Evolutionary conservation across 2,888 invertebrate species (phyloP), one percentile per base, ranked within the genome.

Genomic region (Peribatodes rhomboidaria): DNA sequence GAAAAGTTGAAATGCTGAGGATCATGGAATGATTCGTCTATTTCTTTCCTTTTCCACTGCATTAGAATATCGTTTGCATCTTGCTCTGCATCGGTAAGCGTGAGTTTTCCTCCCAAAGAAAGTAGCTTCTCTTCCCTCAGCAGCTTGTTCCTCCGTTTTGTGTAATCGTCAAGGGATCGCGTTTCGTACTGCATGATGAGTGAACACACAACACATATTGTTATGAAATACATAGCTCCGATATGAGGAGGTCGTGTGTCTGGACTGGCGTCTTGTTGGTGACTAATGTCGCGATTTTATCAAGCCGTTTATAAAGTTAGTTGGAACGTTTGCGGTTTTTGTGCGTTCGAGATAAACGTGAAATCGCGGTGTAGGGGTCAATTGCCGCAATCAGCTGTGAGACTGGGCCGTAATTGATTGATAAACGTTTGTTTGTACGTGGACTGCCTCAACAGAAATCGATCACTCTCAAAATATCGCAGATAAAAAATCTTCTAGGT

Each of bases 1-100:
- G 96, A 94, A 1, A 96, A 95, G 47, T 94, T 92, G 76, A 96
- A 96, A 7, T 87, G 78, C 57, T 86, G 82, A 0, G 94, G 94
- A 61, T 94, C 84, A 0, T 80, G 74, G 71, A 92, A 88, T 11
- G 94, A 94, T 47, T 89, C 86, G 0, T 92, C 78, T 13, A 94
- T 75, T 79, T 96, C 96, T 10, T 82, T 76, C 0, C 79, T 70
- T 75, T 96, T 96, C 61, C 87, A 92, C 7, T 76, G 72, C 95
- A 95, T 95, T 1, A 96, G 83, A 0, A 95, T 87, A 4, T 90
- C 77, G 71, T 96, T 95, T 0, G 92, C 95, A 13, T 76, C 63
- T 1, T 74, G 54, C 80, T 96, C 96, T 0, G 91, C 85, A 0
- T 84, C 72, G 11, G 79, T 91, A 0, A 96, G 81, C 18, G 73